phyloP scores from a whole-genome alignment of 2,113 vertebrate genomes.

The Ctenodactylus gundi region DNA sequence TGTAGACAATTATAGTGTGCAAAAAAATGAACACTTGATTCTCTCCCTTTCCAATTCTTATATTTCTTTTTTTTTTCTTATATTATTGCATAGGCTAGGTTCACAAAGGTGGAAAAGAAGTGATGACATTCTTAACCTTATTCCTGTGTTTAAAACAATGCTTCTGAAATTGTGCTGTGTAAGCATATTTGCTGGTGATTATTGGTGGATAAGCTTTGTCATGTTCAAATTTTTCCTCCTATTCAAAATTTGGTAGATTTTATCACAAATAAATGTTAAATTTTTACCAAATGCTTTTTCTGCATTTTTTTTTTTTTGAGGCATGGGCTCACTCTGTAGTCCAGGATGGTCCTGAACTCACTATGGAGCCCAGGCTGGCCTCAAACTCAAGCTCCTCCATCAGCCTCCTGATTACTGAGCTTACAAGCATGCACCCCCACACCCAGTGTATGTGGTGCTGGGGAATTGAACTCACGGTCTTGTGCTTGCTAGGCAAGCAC shows the following conservation, averaged over 20 bases:
- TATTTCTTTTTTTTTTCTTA: background rate
- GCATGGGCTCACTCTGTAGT: too few species aligned
- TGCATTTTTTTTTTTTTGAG: too few species aligned
- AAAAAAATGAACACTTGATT: background rate
- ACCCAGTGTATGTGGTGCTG: too few species aligned
- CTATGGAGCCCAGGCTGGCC: too few species aligned
- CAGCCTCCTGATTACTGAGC: too few species aligned
- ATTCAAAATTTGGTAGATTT: background rate
- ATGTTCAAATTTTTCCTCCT: background rate
- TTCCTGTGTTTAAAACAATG: background rate
- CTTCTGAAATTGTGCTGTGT: background rate
- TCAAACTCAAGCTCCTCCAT: too few species aligned
- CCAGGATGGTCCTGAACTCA: too few species aligned
- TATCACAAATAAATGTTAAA: background rate
- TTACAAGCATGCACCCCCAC: too few species aligned
- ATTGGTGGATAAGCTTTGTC: background rate
- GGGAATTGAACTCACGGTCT: too few species aligned
- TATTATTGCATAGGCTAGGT: background rate
- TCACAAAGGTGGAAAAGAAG: background rate
- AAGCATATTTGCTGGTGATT: background rate
- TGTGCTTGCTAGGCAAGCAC: too few species aligned
- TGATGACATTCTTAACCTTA: background rate
- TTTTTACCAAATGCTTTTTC: constrained; percentile 22
- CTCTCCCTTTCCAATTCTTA: background rate
- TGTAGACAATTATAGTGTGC: background rate